Conservation (phyloP, 2,888 invertebrate genomes). For the Sesamia inferens region DNA sequence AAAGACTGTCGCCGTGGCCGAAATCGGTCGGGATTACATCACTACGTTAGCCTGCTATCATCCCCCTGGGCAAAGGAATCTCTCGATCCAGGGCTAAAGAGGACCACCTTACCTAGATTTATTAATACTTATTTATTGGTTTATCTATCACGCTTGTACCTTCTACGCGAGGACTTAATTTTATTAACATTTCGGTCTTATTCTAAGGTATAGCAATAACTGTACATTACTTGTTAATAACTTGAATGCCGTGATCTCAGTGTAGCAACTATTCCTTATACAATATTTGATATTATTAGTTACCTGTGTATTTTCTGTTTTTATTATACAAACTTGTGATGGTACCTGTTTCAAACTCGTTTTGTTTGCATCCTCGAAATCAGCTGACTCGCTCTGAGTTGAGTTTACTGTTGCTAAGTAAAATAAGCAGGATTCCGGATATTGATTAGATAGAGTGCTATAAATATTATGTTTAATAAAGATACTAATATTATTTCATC, state of each 20-base stretch:
- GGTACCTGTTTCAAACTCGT: conserved; percentile 1
- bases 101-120: too few relatives aligned
- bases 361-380: conserved; percentile 8
- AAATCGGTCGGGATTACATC: too few relatives aligned
- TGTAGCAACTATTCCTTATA: neutral
- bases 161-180: neutral
- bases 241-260: conserved; percentile 16
- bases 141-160: neutral
- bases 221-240: neutral
- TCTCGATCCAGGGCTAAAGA: too few relatives aligned
- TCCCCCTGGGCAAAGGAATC: too few relatives aligned
- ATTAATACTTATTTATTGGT: neutral
- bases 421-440: neutral
- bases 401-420: neutral
- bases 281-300: neutral
- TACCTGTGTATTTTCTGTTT: conserved; percentile 13
- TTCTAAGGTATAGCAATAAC: neutral
- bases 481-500: conserved; percentile 1
- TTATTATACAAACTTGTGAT: conserved; percentile 9
- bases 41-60: too few relatives aligned
- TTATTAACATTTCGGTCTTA: too few relatives aligned
- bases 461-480: neutral
- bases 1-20: too few relatives aligned
- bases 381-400: conserved; percentile 13
- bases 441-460: conserved; percentile 8